Conservation (phyloP, 2,797 vertebrate genomes). For the Catharus ustulatus region DNA sequence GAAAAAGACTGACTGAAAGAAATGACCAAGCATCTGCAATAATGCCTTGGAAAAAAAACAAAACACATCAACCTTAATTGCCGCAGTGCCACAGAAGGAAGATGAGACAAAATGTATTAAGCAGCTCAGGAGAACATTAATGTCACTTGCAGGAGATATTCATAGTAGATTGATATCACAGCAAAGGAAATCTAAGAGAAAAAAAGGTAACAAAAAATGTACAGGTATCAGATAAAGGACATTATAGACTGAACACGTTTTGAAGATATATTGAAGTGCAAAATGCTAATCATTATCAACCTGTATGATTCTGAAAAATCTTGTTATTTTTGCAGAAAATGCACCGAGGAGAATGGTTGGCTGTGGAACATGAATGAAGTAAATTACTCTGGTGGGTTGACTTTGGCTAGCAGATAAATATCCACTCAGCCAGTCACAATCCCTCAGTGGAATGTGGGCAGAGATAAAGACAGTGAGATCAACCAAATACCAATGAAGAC, state of each 20-base stretch:
- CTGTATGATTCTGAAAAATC: not conserved
- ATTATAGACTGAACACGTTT: not conserved
- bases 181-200: not conserved
- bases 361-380: not conserved
- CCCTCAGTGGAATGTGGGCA: not conserved
- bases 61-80: not conserved
- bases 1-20: not conserved
- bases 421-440: not conserved
- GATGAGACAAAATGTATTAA: not conserved
- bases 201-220: not conserved
- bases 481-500: not conserved
- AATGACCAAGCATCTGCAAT: not conserved
- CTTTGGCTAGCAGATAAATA: not conserved
- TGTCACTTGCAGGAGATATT: not conserved
- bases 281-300: not conserved
- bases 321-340: not conserved
- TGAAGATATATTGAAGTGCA: not conserved
- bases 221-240: not conserved
- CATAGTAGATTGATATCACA: not conserved
- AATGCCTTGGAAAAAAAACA: not conserved
- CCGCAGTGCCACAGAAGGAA: not conserved
- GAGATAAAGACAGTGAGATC: not conserved
- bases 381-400: not conserved
- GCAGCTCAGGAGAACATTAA: not conserved
- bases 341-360: not conserved